Evolutionary conservation across 2,888 invertebrate genomes (phyloP).

Genomic region (Hypomecis atomaria): DNA sequence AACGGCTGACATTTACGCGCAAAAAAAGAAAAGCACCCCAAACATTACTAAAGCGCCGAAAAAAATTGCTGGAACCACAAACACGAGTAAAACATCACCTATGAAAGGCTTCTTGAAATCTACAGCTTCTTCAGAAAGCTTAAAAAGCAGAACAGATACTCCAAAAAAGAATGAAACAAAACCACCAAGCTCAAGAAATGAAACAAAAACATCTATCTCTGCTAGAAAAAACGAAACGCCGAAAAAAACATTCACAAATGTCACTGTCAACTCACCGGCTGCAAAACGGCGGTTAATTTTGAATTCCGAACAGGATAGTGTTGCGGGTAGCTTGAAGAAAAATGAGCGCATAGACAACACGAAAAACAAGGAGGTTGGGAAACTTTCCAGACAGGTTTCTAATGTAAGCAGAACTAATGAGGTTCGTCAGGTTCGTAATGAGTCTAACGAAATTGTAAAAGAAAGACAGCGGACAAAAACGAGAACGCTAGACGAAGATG

Average conservation of each 20-base stretch:
- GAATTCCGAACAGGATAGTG: slow-evolving; percentile 43
- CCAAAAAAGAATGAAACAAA: slow-evolving; percentile 42
- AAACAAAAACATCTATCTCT: slow-evolving; percentile 38
- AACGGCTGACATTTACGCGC: slow-evolving; percentile 69
- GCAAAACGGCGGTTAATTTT: slow-evolving; percentile 53
- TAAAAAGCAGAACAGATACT: slow-evolving; percentile 42
- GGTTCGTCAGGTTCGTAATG: slow-evolving; percentile 27
- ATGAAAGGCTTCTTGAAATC: slow-evolving; percentile 69
- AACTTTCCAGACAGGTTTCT: slow-evolving; percentile 20
- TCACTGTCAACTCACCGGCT: slow-evolving; percentile 71
- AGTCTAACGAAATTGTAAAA: slow-evolving; percentile 38
- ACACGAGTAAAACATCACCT: slow-evolving; percentile 55
- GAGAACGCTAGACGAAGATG: slow-evolving; percentile 72
- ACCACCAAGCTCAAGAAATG: slow-evolving; percentile 40
- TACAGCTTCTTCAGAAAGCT: slow-evolving; percentile 61
- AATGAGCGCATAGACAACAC: slow-evolving; percentile 15
- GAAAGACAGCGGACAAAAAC: slow-evolving; percentile 70
- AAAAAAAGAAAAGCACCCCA: slow-evolving; percentile 53
- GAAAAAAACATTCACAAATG: slow-evolving; percentile 56
- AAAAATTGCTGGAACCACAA: slow-evolving; percentile 50
- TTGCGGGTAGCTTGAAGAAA: slow-evolving; percentile 34
- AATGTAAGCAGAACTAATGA: slow-evolving; percentile 31
- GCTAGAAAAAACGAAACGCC: slow-evolving; percentile 44
- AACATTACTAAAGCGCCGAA: slow-evolving; percentile 55
- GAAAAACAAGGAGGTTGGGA: slow-evolving; percentile 32